Evolutionary conservation across 2,113 vertebrate species (phyloP).

Genomic region (Brienomyrus brachyistius): DNA sequence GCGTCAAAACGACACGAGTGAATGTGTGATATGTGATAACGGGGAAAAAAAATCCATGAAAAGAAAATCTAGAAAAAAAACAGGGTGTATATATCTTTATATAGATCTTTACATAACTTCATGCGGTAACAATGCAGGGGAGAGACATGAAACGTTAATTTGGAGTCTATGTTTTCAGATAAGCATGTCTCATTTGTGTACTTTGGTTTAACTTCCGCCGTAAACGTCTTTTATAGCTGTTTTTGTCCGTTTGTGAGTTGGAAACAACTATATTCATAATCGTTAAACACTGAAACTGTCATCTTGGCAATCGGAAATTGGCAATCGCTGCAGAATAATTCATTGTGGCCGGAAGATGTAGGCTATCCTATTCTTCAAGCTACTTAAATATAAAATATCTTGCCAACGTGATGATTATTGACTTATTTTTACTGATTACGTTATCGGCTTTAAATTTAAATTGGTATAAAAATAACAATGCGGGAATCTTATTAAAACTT

Average conservation of each 20-base stretch:
- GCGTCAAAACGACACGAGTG: not conserved
- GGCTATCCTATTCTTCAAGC: not conserved
- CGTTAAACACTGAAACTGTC: not conserved
- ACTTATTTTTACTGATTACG: not conserved
- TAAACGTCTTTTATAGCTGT: not conserved
- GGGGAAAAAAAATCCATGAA: not conserved
- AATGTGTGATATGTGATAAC: not conserved
- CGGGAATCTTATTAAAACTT: not conserved
- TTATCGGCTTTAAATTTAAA: not conserved
- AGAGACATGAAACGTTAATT: not conserved
- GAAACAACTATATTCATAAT: not conserved
- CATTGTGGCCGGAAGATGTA: not conserved
- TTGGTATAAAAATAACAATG: not conserved
- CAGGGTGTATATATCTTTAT: not conserved
- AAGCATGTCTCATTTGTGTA: not conserved
- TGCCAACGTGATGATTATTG: not conserved
- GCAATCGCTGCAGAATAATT: not conserved
- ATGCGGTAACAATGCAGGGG: not conserved
- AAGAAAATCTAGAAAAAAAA: not conserved
- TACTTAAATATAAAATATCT: not conserved
- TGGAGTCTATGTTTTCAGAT: not conserved
- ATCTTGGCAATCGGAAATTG: not conserved
- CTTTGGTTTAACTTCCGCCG: not conserved
- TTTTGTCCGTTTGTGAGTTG: not conserved
- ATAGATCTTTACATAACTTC: not conserved